Conservation (phyloP, 2,888 invertebrate species). For the Slavum lentiscoides region DNA sequence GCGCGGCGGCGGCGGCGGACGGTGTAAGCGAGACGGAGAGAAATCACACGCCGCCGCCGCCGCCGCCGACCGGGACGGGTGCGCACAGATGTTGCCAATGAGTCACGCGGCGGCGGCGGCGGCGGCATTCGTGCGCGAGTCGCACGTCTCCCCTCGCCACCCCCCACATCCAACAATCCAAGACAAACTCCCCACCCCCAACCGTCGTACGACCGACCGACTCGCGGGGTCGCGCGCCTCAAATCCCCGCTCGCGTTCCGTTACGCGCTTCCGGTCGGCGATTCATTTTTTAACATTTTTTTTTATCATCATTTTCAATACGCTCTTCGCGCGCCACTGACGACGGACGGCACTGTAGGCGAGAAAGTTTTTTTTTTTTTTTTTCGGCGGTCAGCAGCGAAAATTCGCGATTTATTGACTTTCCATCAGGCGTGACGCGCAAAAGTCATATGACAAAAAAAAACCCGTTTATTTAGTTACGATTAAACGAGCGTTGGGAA, state of each 20-base stretch:
- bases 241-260: too few species aligned
- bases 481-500: too few species aligned
- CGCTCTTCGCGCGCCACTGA: too few species aligned
- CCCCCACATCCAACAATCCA: neutral
- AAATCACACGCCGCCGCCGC: constrained; percentile 39
- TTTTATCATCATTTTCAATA: too few species aligned
- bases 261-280: neutral
- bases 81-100: constrained; percentile 53
- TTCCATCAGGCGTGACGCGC: too few species aligned
- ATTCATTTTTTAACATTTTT: neutral
- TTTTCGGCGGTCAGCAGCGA: too few species aligned
- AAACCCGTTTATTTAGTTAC: too few species aligned
- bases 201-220: neutral
- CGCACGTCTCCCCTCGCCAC: constrained; percentile 15
- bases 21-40: neutral
- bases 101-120: constrained; percentile 27
- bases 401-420: too few species aligned
- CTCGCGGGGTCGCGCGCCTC: too few species aligned
- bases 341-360: too few species aligned
- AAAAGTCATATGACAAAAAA: too few species aligned
- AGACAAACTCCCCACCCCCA: neutral
- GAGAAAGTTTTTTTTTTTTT: too few species aligned
- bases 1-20: neutral
- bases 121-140: constrained; percentile 41
- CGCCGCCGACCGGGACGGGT: constrained; percentile 36